Evolutionary conservation across 2,797 vertebrate species (phyloP).

Genomic region (Poeciliopsis gracilis): DNA sequence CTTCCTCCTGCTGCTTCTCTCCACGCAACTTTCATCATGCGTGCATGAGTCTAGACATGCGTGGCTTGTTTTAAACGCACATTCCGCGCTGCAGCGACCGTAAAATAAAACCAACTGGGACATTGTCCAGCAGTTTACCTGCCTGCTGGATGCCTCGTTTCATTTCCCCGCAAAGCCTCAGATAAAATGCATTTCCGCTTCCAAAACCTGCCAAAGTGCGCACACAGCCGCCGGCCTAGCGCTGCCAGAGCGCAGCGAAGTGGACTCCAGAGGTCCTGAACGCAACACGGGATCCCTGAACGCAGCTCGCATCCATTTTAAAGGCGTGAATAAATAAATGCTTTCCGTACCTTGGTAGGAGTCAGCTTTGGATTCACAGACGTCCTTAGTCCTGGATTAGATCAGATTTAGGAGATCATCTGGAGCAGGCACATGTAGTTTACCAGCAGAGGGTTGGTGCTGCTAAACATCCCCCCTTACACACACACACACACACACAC

Average conservation of each 20-base stretch:
- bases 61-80: conserved; percentile 9
- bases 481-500: not conserved
- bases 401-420: conserved; percentile 75
- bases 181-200: not conserved
- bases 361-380: conserved; percentile 66
- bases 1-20: conserved; percentile 12
- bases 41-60: not conserved
- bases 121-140: conserved; percentile 19
- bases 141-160: not conserved
- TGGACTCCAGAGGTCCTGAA: conserved; percentile 38
- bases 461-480: conserved; percentile 30
- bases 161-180: not conserved
- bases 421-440: conserved; percentile 77
- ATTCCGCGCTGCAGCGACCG: not conserved
- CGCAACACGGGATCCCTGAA: conserved; percentile 25
- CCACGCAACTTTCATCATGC: conserved; percentile 37
- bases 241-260: conserved; percentile 41
- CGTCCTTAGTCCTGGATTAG: conserved; percentile 74
- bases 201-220: conserved; percentile 61
- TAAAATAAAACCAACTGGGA: conserved; percentile 23
- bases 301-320: not conserved
- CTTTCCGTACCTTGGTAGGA: conserved; percentile 71
- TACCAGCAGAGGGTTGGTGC: conserved; percentile 29
- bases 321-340: not conserved
- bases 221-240: conserved; percentile 59